Conservation (phyloP, 2,797 vertebrate species). For the Acanthornis magna region DNA sequence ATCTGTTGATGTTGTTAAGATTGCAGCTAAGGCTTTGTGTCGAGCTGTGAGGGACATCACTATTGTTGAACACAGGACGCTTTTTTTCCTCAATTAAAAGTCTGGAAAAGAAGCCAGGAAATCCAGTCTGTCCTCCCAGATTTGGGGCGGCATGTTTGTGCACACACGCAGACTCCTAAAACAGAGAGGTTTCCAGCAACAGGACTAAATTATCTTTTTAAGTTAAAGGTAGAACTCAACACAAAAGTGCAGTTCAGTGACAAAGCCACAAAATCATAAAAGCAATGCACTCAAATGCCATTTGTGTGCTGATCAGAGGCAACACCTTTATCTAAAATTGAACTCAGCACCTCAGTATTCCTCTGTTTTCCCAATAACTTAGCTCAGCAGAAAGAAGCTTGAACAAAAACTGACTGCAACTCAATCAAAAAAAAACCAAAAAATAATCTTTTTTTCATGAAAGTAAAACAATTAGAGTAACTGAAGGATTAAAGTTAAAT, state of each 20-base stretch:
- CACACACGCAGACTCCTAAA: neutral
- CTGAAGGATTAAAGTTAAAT: neutral
- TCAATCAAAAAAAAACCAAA: neutral
- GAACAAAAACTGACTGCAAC: neutral
- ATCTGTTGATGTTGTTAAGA: neutral
- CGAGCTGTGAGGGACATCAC: neutral
- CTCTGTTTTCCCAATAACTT: neutral
- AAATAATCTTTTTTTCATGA: neutral
- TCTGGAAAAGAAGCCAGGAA: neutral
- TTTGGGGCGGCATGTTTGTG: neutral
- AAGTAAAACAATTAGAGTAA: neutral
- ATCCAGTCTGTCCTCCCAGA: neutral
- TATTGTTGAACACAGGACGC: neutral
- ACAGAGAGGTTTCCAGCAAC: neutral
- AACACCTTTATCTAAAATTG: neutral
- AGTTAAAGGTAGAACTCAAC: neutral
- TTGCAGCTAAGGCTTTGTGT: neutral
- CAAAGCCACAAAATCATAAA: neutral
- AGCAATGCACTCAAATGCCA: neutral
- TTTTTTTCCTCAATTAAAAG: neutral
- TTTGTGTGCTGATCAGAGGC: neutral
- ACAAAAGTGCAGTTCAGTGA: neutral
- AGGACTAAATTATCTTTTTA: neutral
- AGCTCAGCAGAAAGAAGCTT: neutral
- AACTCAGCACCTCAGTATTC: neutral